Evolutionary conservation across 1,140 invertebrate species (phyloP).

Genomic region (Drosophila azteca): DNA sequence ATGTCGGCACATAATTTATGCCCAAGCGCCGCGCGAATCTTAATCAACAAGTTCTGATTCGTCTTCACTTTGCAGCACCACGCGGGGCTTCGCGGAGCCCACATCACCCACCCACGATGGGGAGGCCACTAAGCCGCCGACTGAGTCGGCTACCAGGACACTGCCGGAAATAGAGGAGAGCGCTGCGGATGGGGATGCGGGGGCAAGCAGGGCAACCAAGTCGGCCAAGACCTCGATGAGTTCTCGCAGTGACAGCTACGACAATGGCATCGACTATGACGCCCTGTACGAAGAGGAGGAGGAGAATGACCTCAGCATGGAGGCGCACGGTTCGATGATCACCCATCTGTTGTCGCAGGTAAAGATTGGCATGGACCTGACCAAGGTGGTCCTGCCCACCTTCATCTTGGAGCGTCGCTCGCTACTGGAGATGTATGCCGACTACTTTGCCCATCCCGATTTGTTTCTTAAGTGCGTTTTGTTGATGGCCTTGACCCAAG

Average conservation of each 20-base stretch:
- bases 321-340: slow-evolving; percentile 97
- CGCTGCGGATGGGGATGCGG: slow-evolving; percentile 41
- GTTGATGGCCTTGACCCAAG: too few relatives aligned
- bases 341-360: slow-evolving; percentile 97
- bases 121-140: slow-evolving; percentile 18
- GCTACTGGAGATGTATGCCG: slow-evolving; percentile 98
- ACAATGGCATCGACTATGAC: slow-evolving; percentile 87
- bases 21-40: slow-evolving; percentile 13
- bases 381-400: slow-evolving; percentile 98
- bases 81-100: slow-evolving; percentile 74
- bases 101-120: slow-evolving; percentile 75
- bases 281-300: slow-evolving; percentile 95
- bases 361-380: slow-evolving; percentile 99
- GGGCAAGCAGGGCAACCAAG: slow-evolving; percentile 14
- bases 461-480: slow-evolving; percentile 93
- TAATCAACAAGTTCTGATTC: slow-evolving; percentile 59
- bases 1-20: slow-evolving; percentile 37
- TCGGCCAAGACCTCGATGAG: slow-evolving; percentile 27
- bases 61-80: slow-evolving; percentile 51
- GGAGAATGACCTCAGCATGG: slow-evolving; percentile 94
- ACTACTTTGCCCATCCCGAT: slow-evolving; percentile 99
- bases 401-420: slow-evolving; percentile 98
- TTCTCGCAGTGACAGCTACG: slow-evolving; percentile 58
- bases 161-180: slow-evolving; percentile 71
- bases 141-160: background rate